Conservation (phyloP, 2,888 invertebrate genomes). For the Petrophora chlorosata region DNA sequence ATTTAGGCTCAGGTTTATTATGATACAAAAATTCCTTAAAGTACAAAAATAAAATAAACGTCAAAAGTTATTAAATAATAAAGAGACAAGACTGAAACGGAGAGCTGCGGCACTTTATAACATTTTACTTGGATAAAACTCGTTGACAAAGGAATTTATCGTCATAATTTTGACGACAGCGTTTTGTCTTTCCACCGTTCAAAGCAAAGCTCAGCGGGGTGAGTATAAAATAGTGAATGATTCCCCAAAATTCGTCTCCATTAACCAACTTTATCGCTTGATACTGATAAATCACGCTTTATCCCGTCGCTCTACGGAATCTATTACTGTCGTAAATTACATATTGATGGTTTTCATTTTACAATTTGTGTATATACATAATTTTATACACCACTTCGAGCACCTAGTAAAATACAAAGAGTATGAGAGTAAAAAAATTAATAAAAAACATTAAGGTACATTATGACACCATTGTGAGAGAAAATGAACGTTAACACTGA, state of each 20-base stretch:
- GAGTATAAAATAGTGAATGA: constrained; percentile 56
- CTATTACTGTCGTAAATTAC: constrained; percentile 6
- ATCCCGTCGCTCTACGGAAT: constrained; percentile 6
- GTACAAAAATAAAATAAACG: constrained; percentile 23
- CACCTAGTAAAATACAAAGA: too few species aligned
- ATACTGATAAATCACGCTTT: constrained; percentile 61
- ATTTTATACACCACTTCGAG: too few species aligned
- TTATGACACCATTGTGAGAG: too few species aligned
- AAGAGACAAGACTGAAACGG: constrained; percentile 33
- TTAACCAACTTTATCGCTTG: constrained; percentile 55
- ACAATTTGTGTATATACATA: not conserved
- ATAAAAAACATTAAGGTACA: too few species aligned
- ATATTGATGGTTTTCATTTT: not conserved
- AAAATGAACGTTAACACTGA: too few species aligned
- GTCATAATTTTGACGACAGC: constrained; percentile 51
- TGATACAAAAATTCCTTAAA: constrained; percentile 18
- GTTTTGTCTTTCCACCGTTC: constrained; percentile 44
- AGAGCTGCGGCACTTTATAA: constrained; percentile 43
- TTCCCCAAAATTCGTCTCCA: constrained; percentile 62
- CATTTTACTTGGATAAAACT: constrained; percentile 46
- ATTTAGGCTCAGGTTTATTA: constrained; percentile 24
- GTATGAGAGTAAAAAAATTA: too few species aligned
- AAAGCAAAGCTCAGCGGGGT: constrained; percentile 28
- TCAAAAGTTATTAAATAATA: constrained; percentile 33
- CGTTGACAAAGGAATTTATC: constrained; percentile 52